Base-by-base conservation (phyloP, 2,888 invertebrate genomes). In the Cantharis rufa region DNA sequence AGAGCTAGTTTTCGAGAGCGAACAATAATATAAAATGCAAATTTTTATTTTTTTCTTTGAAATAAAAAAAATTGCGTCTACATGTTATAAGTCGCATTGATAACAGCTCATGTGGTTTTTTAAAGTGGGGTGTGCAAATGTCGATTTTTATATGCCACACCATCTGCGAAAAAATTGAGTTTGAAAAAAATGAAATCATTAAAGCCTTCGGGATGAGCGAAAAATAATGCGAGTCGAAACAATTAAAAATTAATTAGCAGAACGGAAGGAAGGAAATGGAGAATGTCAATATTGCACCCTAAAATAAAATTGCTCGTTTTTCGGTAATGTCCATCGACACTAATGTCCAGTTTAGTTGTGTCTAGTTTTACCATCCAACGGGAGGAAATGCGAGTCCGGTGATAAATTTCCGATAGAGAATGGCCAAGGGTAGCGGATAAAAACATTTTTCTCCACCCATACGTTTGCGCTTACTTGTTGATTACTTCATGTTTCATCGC, bases 321-420 rank as follows among this genome's bases (percentile, higher is more conserved):
- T 70, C 66, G 68, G 61, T 62, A n/a, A 61, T 70, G 48, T 69
- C 68, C 70, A 18, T 63, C 48, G 74, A 77, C 77, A 69, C 74
- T 71, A 66, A 74, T 18, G 77, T 28, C 68, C 66, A 69, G 72
- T 62, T 32, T 32, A 61, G n/a, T 64, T 28, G 28, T 32, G 71
- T 77, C 73, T 71, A 76, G 62, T 72, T 76, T 76, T 70, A 48
- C 32, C 72, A 70, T 64, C 71, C 48, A 62, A 68, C 21, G 32
- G 66, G 73, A 71, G 77, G 66, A 71, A 77, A 77, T 71, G 77
- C 18, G 77, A 70, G 75, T 72, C 77, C 77, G 77, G 75, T 75
- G 75, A 78, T 78, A 78, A 78, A 78, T 78, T 78, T 78, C 77
- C 77, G 77, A 78, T 78, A 78, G 77, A 68, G 72, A 74, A 72